Conservation (phyloP, 2,888 invertebrate genomes). For the Agrochola circellaris region DNA sequence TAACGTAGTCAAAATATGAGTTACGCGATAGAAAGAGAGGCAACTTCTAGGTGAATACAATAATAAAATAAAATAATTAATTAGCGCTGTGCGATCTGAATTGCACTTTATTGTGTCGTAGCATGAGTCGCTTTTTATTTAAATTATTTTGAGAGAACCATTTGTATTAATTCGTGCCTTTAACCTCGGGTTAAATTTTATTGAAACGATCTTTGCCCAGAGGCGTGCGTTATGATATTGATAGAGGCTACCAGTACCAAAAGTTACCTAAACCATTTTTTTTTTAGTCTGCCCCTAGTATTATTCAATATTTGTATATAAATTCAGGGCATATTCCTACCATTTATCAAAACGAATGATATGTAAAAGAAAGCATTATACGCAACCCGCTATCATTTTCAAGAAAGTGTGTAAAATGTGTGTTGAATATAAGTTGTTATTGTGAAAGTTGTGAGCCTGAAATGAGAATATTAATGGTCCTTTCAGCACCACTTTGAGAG, state of each 20-base stretch:
- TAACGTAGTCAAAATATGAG: no score
- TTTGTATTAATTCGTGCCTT: no score
- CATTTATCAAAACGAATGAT: slow-evolving; percentile 39
- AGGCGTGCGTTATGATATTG: not conserved
- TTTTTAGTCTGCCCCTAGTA: no score
- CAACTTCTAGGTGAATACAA: no score
- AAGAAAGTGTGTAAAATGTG: slow-evolving; percentile 34
- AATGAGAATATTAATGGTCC: slow-evolving; percentile 57
- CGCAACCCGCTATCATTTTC: slow-evolving; percentile 20
- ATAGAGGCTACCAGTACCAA: not conserved
- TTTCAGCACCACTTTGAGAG: slow-evolving; percentile 34
- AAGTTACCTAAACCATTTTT: not conserved
- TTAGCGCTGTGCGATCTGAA: no score
- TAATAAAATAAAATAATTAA: no score
- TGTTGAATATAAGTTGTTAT: slow-evolving; percentile 43
- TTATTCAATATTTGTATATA: not conserved
- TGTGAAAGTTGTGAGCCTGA: slow-evolving; percentile 36
- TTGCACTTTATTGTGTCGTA: no score
- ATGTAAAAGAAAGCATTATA: slow-evolving; percentile 38
- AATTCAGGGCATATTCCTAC: slow-evolving; percentile 12
- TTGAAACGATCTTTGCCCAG: no score
- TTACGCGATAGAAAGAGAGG: no score
- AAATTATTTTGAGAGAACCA: no score
- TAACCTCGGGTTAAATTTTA: no score
- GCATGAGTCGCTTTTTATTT: no score